A percentile compares a stretch with the other conserved stretches of the same genome.
Evolutionary conservation across 2,113 vertebrate species (phyloP).

Genomic region (Atrichornis clamosus): DNA sequence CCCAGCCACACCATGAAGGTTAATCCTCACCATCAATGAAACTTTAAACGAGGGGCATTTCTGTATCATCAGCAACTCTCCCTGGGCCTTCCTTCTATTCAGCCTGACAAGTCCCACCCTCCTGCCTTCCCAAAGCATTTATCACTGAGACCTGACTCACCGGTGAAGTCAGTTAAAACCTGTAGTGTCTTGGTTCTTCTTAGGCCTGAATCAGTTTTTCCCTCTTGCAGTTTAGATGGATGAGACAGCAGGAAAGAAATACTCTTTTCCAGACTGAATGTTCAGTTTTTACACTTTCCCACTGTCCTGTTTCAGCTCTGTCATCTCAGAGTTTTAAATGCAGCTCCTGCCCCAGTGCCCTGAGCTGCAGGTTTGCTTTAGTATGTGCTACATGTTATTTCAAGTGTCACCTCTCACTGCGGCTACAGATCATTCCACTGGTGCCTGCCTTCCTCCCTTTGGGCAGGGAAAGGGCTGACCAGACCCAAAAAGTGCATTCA

Average conservation of each 20-base stretch:
- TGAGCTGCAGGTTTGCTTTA: not conserved
- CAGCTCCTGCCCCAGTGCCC: not conserved
- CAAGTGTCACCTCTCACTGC: not conserved
- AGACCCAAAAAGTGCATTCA: constrained; percentile 55
- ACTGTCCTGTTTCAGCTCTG: not conserved
- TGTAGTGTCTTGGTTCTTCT: not conserved
- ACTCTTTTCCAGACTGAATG: not conserved
- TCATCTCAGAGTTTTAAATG: not conserved
- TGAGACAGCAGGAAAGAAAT: not conserved
- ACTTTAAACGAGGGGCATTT: constrained; percentile 7
- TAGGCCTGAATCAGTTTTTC: not conserved
- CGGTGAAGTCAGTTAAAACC: not conserved
- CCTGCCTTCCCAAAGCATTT: not conserved
- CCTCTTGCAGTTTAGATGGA: not conserved
- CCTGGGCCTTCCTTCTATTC: not conserved
- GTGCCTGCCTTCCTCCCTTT: not conserved
- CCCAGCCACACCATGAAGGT: constrained; percentile 7
- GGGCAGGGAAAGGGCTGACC: not conserved
- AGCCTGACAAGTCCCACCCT: not conserved
- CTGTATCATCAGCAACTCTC: not conserved
- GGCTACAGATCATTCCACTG: not conserved
- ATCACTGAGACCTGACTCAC: not conserved
- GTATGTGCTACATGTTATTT: not conserved
- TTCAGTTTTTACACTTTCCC: not conserved
- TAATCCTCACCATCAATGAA: not conserved